phyloP scores from a whole-genome alignment of 2,113 vertebrate species.

The Nerophis ophidion region DNA sequence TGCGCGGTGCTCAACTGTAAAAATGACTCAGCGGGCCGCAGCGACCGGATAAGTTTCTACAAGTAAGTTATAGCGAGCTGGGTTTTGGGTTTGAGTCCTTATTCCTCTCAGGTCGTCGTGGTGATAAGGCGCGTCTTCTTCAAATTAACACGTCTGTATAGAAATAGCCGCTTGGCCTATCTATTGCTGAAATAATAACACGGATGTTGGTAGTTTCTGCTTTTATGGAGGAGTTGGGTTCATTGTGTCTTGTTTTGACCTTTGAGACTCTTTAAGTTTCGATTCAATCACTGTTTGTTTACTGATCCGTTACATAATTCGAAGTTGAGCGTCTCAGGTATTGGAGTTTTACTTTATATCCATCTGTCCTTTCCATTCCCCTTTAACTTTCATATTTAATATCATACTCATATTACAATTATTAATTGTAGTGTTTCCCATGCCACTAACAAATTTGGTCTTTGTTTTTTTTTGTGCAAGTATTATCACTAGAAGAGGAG shows the following conservation, averaged over 20 bases:
- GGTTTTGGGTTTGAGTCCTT: not conserved
- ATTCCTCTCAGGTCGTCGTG: not conserved
- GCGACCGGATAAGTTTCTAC: slow-evolving; percentile 60
- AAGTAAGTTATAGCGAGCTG: slow-evolving; percentile 45
- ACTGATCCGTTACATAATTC: not conserved
- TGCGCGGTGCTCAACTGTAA: slow-evolving; percentile 61
- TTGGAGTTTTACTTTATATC: no score
- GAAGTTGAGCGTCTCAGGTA: not conserved
- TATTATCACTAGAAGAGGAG: no score
- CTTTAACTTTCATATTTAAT: no score
- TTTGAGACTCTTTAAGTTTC: not conserved
- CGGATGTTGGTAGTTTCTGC: not conserved
- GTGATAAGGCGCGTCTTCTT: not conserved
- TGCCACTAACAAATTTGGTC: no score
- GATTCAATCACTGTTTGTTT: not conserved
- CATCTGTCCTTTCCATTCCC: no score
- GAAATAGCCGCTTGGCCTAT: not conserved
- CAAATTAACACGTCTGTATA: no score
- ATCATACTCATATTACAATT: no score
- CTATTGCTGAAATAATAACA: not conserved
- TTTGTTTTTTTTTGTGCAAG: no score
- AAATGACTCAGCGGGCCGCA: slow-evolving; percentile 43
- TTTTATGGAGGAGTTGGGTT: not conserved
- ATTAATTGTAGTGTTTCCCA: no score
- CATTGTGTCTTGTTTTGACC: not conserved